These are phyloP conservation scores for Lacanobia wlatinum DNA, from an alignment of 2,888 invertebrate genomes.

Conservation along the genomic window DNA sequence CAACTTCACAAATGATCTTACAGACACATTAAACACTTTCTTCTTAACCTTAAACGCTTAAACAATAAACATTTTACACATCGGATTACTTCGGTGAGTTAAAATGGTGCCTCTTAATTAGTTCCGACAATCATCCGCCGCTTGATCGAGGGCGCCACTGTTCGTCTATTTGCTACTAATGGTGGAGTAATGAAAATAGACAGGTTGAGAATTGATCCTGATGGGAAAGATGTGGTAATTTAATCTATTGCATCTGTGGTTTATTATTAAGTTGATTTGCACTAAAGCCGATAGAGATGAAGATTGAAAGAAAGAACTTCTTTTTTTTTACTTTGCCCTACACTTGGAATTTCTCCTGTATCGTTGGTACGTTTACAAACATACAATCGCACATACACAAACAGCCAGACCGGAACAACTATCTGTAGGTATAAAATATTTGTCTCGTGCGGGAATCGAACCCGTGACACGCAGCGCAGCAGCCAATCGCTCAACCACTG, in stretches of 20 bases:
- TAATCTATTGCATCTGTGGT: slow-evolving; percentile 4
- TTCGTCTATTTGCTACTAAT: slow-evolving; percentile 37
- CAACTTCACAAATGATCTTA: no score
- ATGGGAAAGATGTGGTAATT: slow-evolving; percentile 3
- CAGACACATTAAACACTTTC: not conserved
- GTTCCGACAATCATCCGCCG: slow-evolving; percentile 49
- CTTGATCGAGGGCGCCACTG: slow-evolving; percentile 43
- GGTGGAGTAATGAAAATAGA: slow-evolving; percentile 50
- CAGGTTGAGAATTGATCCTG: slow-evolving; percentile 31
- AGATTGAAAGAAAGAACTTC: not conserved
- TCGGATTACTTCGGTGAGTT: slow-evolving; percentile 46
- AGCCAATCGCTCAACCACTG: no score
- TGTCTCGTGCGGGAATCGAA: no score
- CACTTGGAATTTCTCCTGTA: no score
- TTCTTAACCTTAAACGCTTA: not conserved
- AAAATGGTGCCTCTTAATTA: slow-evolving; percentile 57
- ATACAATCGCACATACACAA: no score
- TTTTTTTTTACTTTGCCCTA: no score
- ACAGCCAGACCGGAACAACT: no score
- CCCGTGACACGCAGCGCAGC: no score
- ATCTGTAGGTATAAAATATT: no score
- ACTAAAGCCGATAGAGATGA: not conserved
- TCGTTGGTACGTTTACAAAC: no score
- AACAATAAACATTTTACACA: slow-evolving; percentile 42
- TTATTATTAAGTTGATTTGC: slow-evolving; percentile 20